Conservation (phyloP, 2,113 vertebrate species). For the Nyctereutes procyonoides region DNA sequence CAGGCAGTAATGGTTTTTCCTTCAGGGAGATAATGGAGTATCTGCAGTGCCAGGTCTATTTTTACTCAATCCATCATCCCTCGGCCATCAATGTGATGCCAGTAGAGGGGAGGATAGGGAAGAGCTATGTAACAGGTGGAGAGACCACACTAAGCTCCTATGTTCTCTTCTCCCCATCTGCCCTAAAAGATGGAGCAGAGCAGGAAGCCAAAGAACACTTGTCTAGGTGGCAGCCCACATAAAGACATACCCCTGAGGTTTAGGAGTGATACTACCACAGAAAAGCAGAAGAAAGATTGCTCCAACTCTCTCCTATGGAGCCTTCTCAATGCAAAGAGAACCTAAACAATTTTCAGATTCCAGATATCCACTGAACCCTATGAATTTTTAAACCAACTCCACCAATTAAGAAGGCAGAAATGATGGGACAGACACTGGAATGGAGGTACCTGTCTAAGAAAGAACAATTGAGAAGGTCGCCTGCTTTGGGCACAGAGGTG, state of each 20-base stretch:
- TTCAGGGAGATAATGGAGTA: constrained; percentile 1
- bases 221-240: not conserved
- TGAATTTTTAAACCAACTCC: not conserved
- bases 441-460: not conserved
- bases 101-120: not conserved
- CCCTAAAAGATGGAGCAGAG: not conserved
- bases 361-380: not conserved
- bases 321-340: not conserved
- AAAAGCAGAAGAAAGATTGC: not conserved
- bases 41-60: not conserved
- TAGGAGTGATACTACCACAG: not conserved
- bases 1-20: not conserved
- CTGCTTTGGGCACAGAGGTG: not conserved
- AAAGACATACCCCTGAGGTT: not conserved
- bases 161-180: not conserved
- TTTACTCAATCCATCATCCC: not conserved
- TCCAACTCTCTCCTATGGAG: not conserved
- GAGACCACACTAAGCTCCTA: not conserved
- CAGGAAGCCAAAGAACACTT: not conserved
- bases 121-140: not conserved
- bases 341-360: not conserved
- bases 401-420: not conserved
- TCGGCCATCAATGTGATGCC: not conserved
- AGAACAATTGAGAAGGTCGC: not conserved
- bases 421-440: not conserved